A percentile compares a stretch with the other conserved stretches of the same genome.
phyloP scores from a whole-genome alignment of 1,140 invertebrate species.

The Trachelipus rathkii region DNA sequence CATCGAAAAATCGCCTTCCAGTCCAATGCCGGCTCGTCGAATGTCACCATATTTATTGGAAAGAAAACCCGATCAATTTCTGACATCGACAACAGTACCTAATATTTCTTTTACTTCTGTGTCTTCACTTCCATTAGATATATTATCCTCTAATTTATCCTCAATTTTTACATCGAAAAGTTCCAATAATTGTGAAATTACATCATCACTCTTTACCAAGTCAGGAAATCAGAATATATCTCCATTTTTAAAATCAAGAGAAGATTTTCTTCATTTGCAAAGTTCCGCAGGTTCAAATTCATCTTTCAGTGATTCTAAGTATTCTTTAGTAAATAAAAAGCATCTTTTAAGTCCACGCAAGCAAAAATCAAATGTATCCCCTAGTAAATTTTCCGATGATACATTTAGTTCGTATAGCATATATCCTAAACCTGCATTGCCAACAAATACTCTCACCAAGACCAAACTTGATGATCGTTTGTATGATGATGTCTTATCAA shows the following conservation, averaged over 20 bases:
- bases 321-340: background rate
- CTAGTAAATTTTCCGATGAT: conserved; percentile 28
- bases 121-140: too few relatives aligned
- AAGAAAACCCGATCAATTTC: too few relatives aligned
- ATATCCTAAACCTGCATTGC: conserved; percentile 35
- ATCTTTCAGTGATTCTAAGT: background rate
- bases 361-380: conserved; percentile 23
- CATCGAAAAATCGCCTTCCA: conserved; percentile 73
- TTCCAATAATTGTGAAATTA: too few relatives aligned
- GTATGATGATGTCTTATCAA: conserved; percentile 34
- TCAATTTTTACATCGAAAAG: too few relatives aligned
- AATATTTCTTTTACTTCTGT: too few relatives aligned
- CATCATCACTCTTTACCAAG: too few relatives aligned
- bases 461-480: conserved; percentile 29
- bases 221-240: too few relatives aligned
- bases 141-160: too few relatives aligned
- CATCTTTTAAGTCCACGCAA: conserved; percentile 10
- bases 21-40: too few relatives aligned
- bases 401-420: conserved; percentile 37
- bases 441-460: conserved; percentile 22
- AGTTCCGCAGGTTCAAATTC: background rate
- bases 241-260: background rate
- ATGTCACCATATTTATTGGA: too few relatives aligned
- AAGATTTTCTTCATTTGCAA: background rate
- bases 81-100: too few relatives aligned